A percentile compares a stretch with the other conserved stretches of the same genome.
These are phyloP conservation scores for Phalangium opilio DNA, from an alignment of 2,888 invertebrate species.

Conservation along the genomic window DNA sequence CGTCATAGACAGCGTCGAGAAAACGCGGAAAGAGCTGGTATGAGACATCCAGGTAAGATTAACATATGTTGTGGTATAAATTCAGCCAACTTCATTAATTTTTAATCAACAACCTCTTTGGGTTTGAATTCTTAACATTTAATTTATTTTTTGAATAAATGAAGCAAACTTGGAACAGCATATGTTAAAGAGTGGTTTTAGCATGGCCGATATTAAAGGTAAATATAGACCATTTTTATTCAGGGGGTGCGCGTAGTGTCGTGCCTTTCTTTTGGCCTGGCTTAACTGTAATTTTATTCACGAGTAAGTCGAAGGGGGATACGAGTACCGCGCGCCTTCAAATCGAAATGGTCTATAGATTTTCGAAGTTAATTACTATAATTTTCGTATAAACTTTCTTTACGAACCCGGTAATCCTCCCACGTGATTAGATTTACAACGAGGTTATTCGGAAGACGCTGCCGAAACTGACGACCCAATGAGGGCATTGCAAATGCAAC, in stretches of 20 bases:
- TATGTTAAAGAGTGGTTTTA: conserved; percentile 71
- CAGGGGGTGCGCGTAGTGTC: neutral
- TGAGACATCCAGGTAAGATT: conserved; percentile 14
- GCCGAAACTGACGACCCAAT: conserved; percentile 48
- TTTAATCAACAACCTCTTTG: too few species aligned
- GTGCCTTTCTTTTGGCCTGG: too few species aligned
- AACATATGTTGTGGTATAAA: neutral
- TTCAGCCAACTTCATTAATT: too few species aligned
- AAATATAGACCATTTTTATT: conserved; percentile 10
- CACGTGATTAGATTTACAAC: conserved; percentile 48
- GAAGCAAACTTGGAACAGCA: conserved; percentile 78
- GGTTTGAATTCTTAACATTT: too few species aligned
- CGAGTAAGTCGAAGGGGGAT: too few species aligned
- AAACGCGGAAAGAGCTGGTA: conserved; percentile 8
- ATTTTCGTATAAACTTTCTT: neutral
- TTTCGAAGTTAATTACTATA: too few species aligned
- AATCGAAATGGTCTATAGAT: neutral
- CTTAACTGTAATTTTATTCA: too few species aligned
- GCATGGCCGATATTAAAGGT: conserved; percentile 86
- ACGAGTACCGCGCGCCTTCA: too few species aligned
- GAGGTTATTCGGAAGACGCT: conserved; percentile 69
- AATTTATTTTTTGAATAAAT: neutral
- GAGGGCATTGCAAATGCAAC: neutral
- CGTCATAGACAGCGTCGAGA: conserved; percentile 26
- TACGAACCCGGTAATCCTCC: neutral